phyloP scores from a whole-genome alignment of 2,113 vertebrate species.

The Mustelus asterias region DNA sequence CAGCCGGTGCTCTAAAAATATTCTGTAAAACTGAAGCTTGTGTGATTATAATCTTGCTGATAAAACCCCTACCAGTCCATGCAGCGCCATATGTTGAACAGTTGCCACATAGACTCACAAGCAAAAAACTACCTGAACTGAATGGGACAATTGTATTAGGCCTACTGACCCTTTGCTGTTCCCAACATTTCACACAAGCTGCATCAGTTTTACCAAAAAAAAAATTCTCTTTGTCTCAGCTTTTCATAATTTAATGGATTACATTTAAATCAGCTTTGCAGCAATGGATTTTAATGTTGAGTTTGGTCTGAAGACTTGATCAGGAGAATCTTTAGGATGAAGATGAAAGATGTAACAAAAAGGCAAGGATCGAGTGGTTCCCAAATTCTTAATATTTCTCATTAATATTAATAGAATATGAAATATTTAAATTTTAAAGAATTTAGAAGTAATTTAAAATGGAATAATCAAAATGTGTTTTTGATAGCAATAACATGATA shows the following conservation, averaged over 20 bases:
- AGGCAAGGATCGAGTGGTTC: neutral
- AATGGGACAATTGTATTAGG: neutral
- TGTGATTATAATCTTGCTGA: neutral
- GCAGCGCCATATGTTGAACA: neutral
- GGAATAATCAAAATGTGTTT: neutral
- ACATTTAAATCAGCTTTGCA: neutral
- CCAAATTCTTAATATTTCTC: neutral
- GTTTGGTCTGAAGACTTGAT: neutral
- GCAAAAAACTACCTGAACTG: neutral
- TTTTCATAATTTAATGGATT: neutral
- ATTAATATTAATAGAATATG: neutral
- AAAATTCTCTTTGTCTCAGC: neutral
- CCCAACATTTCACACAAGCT: neutral
- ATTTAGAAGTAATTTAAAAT: neutral
- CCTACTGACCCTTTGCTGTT: neutral
- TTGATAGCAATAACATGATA: neutral
- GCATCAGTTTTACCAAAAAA: neutral
- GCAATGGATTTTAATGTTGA: neutral
- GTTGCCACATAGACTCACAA: neutral
- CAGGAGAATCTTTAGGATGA: neutral
- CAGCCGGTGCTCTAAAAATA: neutral
- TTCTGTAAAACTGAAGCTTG: neutral
- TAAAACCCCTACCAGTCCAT: neutral
- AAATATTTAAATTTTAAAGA: neutral
- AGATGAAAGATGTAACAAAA: neutral